Base-by-base conservation (phyloP, 2,888 invertebrate genomes). In the Polydesmus complanatus region DNA sequence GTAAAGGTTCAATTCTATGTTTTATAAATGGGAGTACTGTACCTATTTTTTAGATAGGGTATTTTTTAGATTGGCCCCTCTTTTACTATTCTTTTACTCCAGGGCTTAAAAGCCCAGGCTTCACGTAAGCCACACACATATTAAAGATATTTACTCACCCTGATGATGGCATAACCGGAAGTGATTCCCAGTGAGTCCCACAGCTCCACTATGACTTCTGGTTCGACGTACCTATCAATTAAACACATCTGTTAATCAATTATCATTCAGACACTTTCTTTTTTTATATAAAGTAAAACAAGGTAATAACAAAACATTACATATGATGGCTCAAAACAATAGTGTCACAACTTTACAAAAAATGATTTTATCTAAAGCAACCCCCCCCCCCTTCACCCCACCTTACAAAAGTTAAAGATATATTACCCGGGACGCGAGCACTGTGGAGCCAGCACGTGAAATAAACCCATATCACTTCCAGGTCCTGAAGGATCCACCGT, bases 181-280 rank as follows among this genome's bases (percentile, higher is more conserved):
- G 67, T 60, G 2, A 73, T 66, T 60, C 71, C 71, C 50, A 73
- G 66, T 27, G 69, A 69, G 59, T 73, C 73, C 74, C 73, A 74
- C 2, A 72, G 66, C 62, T 73, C 72, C 55, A 72, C 66, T 23
- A 75, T 68, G 49, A 68, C 69, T 21, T 72, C 71, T 51, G 71
- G 66, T 58, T 69, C 70, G 27, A 71, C 72, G 67, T 69, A 72
- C 37, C 73, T 74, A 65, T 52, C 63, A 61, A n/a, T n/a, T n/a
- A n/a, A n/a, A n/a, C n/a, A n/a, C n/a, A n/a, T n/a, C n/a, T n/a
- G n/a, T n/a, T 8, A 19, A 19, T 8, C 51, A 11, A n/a, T 51
- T 19, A 51, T 14, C n/a, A 19, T 11, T 19, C 5, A 19, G n/a
- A 14, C n/a, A 51, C 22, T 19, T 51, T 5, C 51, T 14, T 37